phyloP scores from a whole-genome alignment of 2,888 invertebrate genomes.

The Hemistola chrysoprasaria region DNA sequence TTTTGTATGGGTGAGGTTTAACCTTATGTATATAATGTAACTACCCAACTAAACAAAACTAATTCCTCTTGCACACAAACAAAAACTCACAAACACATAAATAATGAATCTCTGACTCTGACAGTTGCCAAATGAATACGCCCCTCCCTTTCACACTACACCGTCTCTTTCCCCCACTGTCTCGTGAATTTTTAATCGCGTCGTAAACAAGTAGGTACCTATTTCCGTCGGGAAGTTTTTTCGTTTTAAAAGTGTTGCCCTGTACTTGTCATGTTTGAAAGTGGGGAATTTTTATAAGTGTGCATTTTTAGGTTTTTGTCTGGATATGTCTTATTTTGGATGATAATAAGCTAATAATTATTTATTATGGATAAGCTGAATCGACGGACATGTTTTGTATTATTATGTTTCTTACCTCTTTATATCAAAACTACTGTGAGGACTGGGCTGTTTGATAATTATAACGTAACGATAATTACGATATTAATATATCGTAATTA shows the following conservation, averaged over 20 bases:
- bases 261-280: conserved; percentile 13
- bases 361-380: too few relatives aligned
- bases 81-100: conserved; percentile 43
- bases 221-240: conserved; percentile 30
- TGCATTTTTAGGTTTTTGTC: not conserved
- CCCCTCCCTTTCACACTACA: conserved; percentile 37
- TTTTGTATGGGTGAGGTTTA: too few relatives aligned
- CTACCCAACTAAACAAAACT: too few relatives aligned
- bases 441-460: too few relatives aligned
- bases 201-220: conserved; percentile 28
- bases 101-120: conserved; percentile 64
- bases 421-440: too few relatives aligned
- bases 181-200: conserved; percentile 46
- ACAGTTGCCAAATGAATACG: conserved; percentile 68
- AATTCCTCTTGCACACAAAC: too few relatives aligned
- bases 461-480: too few relatives aligned
- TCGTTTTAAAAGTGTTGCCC: conserved; percentile 29
- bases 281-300: conserved; percentile 4
- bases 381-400: too few relatives aligned
- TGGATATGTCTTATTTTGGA: not conserved
- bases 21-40: too few relatives aligned
- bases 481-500: too few relatives aligned
- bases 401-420: too few relatives aligned
- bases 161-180: conserved; percentile 32
- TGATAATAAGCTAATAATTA: too few relatives aligned